phyloP scores from a whole-genome alignment of 2,888 invertebrate species.

The Schizotus pectinicornis region DNA sequence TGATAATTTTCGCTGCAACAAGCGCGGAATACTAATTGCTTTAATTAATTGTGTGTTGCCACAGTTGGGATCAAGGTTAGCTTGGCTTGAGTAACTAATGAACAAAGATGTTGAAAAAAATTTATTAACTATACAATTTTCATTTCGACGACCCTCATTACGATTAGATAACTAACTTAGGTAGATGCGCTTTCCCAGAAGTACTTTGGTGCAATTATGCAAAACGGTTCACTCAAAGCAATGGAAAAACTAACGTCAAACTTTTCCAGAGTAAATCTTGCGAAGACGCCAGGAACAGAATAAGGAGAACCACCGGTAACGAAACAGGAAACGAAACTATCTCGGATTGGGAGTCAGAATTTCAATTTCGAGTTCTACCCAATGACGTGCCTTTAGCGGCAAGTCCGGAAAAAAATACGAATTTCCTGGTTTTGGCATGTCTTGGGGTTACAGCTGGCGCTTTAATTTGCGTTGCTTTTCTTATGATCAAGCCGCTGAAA shows the following conservation, averaged over 20 bases:
- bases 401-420: neutral
- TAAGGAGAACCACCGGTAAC: neutral
- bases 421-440: conserved; percentile 1
- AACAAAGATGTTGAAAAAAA: too few species aligned
- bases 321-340: neutral
- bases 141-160: too few species aligned
- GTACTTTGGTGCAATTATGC: too few species aligned
- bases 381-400: neutral
- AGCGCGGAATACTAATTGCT: too few species aligned
- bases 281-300: conserved; percentile 6
- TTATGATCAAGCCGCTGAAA: neutral
- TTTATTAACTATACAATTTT: too few species aligned
- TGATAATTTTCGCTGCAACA: too few species aligned
- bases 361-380: conserved; percentile 21
- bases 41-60: too few species aligned
- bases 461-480: neutral
- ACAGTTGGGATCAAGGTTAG: too few species aligned
- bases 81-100: too few species aligned
- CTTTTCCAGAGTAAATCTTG: conserved; percentile 10
- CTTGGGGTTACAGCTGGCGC: neutral
- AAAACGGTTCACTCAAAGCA: neutral
- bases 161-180: too few species aligned
- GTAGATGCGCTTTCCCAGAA: too few species aligned
- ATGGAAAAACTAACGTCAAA: neutral
- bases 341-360: conserved; percentile 8